phyloP scores from a whole-genome alignment of 1,140 invertebrate genomes.

The Ectropis grisescens region DNA sequence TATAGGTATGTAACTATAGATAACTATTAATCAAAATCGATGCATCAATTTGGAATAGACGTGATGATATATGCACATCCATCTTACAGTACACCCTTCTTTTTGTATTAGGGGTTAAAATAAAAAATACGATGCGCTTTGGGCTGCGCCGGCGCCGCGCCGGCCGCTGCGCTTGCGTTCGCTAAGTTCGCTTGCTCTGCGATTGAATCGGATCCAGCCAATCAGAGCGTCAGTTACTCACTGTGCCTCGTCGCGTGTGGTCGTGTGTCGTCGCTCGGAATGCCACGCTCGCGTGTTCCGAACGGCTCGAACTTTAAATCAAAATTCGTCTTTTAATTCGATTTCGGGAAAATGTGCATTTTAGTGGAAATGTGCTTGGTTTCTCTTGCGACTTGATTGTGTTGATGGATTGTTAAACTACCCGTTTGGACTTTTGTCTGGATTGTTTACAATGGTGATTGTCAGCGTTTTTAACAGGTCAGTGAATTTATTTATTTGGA shows the following conservation, averaged over 20 bases:
- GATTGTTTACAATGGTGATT: slow-evolving; percentile 63
- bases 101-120: too few relatives aligned
- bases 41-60: too few relatives aligned
- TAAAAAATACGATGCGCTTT: too few relatives aligned
- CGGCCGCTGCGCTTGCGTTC: too few relatives aligned
- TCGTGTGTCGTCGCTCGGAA: slow-evolving; percentile 18
- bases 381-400: slow-evolving; percentile 15
- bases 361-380: slow-evolving; percentile 35
- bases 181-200: slow-evolving; percentile 3
- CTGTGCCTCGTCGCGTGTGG: slow-evolving; percentile 11
- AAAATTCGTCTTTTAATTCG: slow-evolving; percentile 15
- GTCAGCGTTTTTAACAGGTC: slow-evolving; percentile 63
- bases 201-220: slow-evolving; percentile 12
- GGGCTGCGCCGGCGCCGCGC: too few relatives aligned
- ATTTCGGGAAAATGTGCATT: slow-evolving; percentile 33
- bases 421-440: slow-evolving; percentile 30
- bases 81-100: too few relatives aligned
- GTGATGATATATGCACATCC: too few relatives aligned
- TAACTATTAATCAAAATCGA: too few relatives aligned
- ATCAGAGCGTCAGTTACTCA: slow-evolving; percentile 28
- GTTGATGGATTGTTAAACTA: slow-evolving; percentile 37
- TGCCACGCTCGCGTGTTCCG: slow-evolving; percentile 25
- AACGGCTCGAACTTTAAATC: slow-evolving; percentile 22
- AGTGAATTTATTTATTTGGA: slow-evolving; percentile 10
- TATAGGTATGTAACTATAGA: too few relatives aligned